Evolutionary conservation across 92 coral and sea anemone species (phyloP), one percentile per base, ranked within the genome.

Genomic region (Porites evermanni): DNA sequence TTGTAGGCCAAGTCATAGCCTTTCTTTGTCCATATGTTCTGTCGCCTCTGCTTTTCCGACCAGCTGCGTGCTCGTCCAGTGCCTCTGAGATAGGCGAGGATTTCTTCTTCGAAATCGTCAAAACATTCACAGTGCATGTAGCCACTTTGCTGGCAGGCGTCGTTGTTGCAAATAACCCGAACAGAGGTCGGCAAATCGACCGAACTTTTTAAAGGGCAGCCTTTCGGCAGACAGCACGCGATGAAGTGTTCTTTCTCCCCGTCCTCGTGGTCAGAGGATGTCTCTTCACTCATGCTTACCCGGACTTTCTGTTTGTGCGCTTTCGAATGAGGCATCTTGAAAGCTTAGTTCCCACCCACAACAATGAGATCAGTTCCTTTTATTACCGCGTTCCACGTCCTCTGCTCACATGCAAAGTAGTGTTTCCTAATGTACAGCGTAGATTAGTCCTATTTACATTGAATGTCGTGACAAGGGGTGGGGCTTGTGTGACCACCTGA

Each of bases 21-120:
- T 66, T 95, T 97, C 93, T 97, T 97, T 64, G 99, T 97, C 99
- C 99, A 97, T 82, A 97, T 97, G 89, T 97, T 97, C 72, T 97
- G 99, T 17, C 99, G 85, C 72, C 99, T 83, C 88, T 97, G 99
- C 78, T 95, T 95, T 84, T 97, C 99, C 44, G 98, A 94, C 99
- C 99, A 97, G 85, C 99, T 97, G 67, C 99, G 89, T 16, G 99
- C 99, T 75, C 99, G 89, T 13, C 99, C 99, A 6, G 98, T 95
- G 13, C 99, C 98, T 82, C 98, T 92, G 58, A 97, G 87, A 81
- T 91, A 96, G 51, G 98, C 80, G 64, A 97, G 84, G 65, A 97
- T 97, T 70, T 93, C 95, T 65, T 97, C 99, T 71, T 97, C 99
- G 86, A 97, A 97, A 53, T 93, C 91, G 78, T 97, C 99, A 72